Evolutionary conservation across 2,113 vertebrate species (phyloP), one percentile per base, ranked within the genome.

Genomic region (Plecotus auritus): DNA sequence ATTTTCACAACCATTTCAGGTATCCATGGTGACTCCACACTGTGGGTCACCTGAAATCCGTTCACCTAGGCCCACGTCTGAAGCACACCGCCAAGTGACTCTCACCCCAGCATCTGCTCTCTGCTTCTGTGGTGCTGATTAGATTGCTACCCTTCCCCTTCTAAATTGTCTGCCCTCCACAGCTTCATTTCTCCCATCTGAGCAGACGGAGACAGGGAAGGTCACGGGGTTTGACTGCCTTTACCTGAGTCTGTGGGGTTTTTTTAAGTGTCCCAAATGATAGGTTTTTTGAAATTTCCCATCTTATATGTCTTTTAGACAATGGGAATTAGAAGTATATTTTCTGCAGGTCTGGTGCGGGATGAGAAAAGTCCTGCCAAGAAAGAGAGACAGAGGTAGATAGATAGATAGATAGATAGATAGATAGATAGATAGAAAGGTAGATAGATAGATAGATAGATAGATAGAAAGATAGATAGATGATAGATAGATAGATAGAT

Each of bases 401-500:
- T 54, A 54, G 51, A 18, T 3, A 13, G 30, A 2, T 2, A 10
- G 4, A 2, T 6, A 17, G 37, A 5, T 4, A 13, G 42, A 18
- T 23, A 17, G 51, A 17, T 13, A 30, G 22, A 18, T 8, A 56
- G 51, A 17, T 6, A 22, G 10, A 6, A 3, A 22, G 17, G 4
- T 11, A 23, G 14, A 54, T 1, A 13, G 16, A 56, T 56, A 56
- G 49, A 51, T 20, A 54, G 20, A 22, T 2, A 8, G 54, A 56
- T 56, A 12, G 28, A 17, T n/a, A 18, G 12, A 28, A 7, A 13
- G n/a, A 90, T 20, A 6, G 18, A 40, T 22, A 32, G 49, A 12
- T 49, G 20, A 20, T 5, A 11, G 28, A 10, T 1, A 9, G 3
- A 3, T 9, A 16, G 35, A 7, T 4, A 14, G 14, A 49, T 49